Evolutionary conservation across 2,113 vertebrate species (phyloP), one percentile per base, ranked within the genome.

Genomic region (Melozone crissalis): DNA sequence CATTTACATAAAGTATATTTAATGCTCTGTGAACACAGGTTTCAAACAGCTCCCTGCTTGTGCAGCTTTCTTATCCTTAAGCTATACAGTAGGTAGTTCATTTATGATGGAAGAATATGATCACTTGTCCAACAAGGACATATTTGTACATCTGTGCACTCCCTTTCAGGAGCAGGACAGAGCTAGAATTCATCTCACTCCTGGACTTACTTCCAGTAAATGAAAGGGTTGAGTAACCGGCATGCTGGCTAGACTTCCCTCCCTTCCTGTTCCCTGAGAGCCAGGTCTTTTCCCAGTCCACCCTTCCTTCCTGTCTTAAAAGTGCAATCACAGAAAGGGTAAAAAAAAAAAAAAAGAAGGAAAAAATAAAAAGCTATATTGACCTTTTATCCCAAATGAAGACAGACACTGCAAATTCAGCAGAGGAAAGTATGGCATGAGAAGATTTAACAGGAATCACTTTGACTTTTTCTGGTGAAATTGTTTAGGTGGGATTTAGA

Each of bases 281-380:
- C 96, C 97, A 97, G 97, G 97, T 96, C 97, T 98, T 84, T 97
- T 97, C 96, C 94, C 92, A 98, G 95, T 97, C 98, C 98, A 96
- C 98, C 98, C 98, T 99, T 99, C 98, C 98, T 99, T 99, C 98
- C 98, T 98, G 97, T 94, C 95, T 97, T 94, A 85, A 94, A 97
- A 97, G 95, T 92, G 93, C 91, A 96, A 77, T 92, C 93, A 94
- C 73, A 93, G 95, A 97, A 95, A 96, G 91, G 90, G 39, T 62
- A 16, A 41, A 51, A 37, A 10, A 13, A 43, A 35, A n/a, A 14
- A 28, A 43, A 20, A 13, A 14, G 2, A 6, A 31, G 2, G 8
- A 2, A 9, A 9, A 44, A 72, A 23, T 8, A 44, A 93, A 87
- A 94, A 83, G 10, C 58, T 75, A 55, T 85, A 72, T 93, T 97